Evolutionary conservation across 1,140 invertebrate species (phyloP).

Genomic region (Gerris buenoi): DNA sequence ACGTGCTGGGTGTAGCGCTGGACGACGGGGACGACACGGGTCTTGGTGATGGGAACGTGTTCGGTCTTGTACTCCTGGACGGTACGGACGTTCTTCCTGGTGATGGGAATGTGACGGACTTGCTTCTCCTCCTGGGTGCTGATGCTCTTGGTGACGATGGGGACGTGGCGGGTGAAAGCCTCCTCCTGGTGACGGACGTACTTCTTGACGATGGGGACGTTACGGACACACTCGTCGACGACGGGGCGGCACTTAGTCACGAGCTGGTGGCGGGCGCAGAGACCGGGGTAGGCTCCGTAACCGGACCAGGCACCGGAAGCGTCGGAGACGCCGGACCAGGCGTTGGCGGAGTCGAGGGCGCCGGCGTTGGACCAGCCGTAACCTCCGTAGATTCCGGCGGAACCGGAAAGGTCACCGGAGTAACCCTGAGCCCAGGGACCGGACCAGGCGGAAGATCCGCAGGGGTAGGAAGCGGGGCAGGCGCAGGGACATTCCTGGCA

Average conservation of each 20-base stretch:
- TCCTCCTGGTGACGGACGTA: slow-evolving; percentile 8
- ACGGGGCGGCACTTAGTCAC: slow-evolving; percentile 8
- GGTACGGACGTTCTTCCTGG: slow-evolving; percentile 2
- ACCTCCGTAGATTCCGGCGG: no score
- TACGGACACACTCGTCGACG: slow-evolving; percentile 8
- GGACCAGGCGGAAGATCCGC: no score
- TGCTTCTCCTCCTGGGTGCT: slow-evolving; percentile 9
- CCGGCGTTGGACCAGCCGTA: no score
- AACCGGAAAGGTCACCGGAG: no score
- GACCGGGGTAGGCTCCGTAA: no score
- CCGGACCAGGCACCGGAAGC: background rate
- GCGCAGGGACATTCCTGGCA: no score
- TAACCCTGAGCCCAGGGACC: no score
- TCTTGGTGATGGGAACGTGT: slow-evolving; percentile 8
- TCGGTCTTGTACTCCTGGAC: slow-evolving; percentile 8
- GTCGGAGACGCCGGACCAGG: background rate
- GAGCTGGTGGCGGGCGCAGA: slow-evolving; percentile 9
- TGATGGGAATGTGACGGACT: slow-evolving; percentile 9
- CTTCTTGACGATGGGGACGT: slow-evolving; percentile 10
- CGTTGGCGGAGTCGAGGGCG: background rate
- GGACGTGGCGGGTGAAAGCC: slow-evolving; percentile 8
- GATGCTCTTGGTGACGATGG: slow-evolving; percentile 7
- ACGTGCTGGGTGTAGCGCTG: slow-evolving; percentile 13
- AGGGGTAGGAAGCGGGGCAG: no score
- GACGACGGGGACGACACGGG: slow-evolving; percentile 6